phyloP scores from a whole-genome alignment of 2,888 invertebrate species.

The Ormyrus pomaceus region DNA sequence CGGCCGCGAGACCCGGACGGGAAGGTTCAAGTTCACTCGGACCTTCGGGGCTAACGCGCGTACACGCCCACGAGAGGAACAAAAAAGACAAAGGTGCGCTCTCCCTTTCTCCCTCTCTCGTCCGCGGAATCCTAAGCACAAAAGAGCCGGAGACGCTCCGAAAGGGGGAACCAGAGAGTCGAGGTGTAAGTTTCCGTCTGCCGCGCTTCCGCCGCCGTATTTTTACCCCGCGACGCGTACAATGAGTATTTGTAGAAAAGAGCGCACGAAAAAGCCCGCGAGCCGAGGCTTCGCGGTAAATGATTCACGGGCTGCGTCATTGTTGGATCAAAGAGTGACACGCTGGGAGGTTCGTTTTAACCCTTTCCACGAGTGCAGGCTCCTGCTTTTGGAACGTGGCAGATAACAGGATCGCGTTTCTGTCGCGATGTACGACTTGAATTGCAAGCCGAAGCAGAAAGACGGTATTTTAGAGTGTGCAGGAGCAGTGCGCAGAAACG shows the following conservation, averaged over 20 bases:
- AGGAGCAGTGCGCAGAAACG: too few species aligned
- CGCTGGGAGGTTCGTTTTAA: too few species aligned
- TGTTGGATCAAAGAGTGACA: too few species aligned
- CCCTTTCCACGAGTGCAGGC: neutral
- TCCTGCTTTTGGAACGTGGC: neutral
- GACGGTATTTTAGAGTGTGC: too few species aligned
- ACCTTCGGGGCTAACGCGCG: neutral
- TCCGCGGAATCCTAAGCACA: constrained; percentile 26
- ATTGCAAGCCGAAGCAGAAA: too few species aligned
- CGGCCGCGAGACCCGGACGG: neutral
- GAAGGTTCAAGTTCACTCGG: constrained; percentile 35
- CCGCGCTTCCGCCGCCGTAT: constrained; percentile 39
- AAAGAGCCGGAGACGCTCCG: constrained; percentile 8
- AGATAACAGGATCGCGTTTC: too few species aligned
- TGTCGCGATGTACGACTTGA: too few species aligned
- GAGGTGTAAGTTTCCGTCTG: constrained; percentile 55
- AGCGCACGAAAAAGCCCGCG: constrained; percentile 21
- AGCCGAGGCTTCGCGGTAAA: too few species aligned
- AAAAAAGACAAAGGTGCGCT: constrained; percentile 19
- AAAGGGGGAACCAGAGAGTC: neutral
- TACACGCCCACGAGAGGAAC: constrained; percentile 11
- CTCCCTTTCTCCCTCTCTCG: neutral
- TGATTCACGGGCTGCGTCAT: too few species aligned
- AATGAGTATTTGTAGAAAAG: constrained; percentile 11
- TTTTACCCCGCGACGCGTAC: constrained; percentile 8